Conservation (phyloP, 2,888 invertebrate species). For the Aphrophora alni region DNA sequence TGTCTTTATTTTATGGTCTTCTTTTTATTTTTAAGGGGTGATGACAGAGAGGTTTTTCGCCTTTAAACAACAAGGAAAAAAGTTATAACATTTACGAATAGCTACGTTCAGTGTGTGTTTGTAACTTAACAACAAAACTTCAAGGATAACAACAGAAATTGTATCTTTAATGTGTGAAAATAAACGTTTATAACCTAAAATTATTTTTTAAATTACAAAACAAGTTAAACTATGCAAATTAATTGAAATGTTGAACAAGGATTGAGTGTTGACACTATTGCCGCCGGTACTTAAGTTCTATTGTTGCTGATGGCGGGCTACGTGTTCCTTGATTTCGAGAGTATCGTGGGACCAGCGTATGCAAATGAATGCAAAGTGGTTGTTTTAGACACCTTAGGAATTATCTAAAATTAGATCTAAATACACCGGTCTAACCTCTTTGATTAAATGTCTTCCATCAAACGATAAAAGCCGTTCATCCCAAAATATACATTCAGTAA, state of each 20-base stretch:
- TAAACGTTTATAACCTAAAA: too few species aligned
- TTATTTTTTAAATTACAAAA: too few species aligned
- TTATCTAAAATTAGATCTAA: constrained; percentile 6
- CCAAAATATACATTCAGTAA: background rate
- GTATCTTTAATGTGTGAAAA: too few species aligned
- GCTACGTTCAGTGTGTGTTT: too few species aligned
- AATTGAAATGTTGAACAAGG: background rate
- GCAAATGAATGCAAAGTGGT: background rate
- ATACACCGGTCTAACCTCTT: background rate
- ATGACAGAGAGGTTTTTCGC: too few species aligned
- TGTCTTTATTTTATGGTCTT: too few species aligned
- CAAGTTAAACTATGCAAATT: background rate
- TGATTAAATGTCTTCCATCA: background rate
- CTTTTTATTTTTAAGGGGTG: too few species aligned
- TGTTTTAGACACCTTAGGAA: background rate
- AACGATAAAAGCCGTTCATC: background rate
- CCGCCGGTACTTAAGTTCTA: too few species aligned
- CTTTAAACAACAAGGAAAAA: too few species aligned
- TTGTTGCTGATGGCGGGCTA: background rate
- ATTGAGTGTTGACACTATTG: background rate
- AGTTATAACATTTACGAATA: too few species aligned
- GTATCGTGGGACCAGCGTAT: background rate
- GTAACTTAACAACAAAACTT: too few species aligned
- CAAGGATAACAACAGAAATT: too few species aligned
- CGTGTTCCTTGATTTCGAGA: background rate